phyloP scores from a whole-genome alignment of 1,140 invertebrate genomes.

The Vanessa atalanta region DNA sequence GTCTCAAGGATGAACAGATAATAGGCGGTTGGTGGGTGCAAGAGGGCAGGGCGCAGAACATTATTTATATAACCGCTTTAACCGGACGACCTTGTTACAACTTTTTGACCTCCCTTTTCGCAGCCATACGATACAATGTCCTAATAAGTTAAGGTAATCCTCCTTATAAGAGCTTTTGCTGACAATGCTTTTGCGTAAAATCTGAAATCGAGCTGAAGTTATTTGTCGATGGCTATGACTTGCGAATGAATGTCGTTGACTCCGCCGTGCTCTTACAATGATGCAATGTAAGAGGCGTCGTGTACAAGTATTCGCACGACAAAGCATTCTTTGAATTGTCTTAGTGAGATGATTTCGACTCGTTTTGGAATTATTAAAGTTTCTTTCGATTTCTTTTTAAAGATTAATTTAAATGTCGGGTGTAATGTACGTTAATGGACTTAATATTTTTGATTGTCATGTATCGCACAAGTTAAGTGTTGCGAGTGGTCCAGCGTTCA shows the following conservation, averaged over 20 bases:
- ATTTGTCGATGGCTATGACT: conserved; percentile 51
- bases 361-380: background rate
- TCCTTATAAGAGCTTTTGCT: background rate
- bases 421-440: too few relatives aligned
- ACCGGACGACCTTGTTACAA: conserved; percentile 61
- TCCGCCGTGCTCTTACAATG: conserved; percentile 52
- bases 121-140: conserved; percentile 18
- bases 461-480: background rate
- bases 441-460: background rate
- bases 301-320: conserved; percentile 58
- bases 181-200: conserved; percentile 19
- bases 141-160: conserved; percentile 5
- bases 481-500: background rate
- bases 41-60: conserved; percentile 49
- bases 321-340: conserved; percentile 10
- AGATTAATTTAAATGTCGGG: background rate
- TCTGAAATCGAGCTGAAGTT: conserved; percentile 8
- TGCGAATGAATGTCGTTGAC: conserved; percentile 59
- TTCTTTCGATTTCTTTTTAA: background rate
- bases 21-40: conserved; percentile 44
- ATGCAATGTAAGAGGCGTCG: conserved; percentile 52
- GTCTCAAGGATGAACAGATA: conserved; percentile 45
- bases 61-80: conserved; percentile 68
- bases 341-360: background rate
- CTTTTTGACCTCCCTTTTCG: conserved; percentile 41